These are phyloP conservation scores for Prunella fulvescens DNA, from an alignment of 2,113 vertebrate genomes.

Conservation along the genomic window DNA sequence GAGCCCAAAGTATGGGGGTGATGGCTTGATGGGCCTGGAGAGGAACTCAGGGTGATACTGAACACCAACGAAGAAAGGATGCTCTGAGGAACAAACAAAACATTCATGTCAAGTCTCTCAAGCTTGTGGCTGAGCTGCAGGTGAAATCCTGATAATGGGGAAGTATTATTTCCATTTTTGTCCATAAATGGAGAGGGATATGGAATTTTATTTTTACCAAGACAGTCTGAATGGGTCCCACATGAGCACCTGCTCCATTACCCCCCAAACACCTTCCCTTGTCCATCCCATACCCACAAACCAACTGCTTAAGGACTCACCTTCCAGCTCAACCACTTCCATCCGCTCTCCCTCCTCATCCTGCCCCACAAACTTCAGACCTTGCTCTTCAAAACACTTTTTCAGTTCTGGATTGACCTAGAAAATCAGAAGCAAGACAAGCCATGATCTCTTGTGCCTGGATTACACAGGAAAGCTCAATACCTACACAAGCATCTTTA, in stretches of 20 bases:
- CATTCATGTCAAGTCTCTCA: not conserved
- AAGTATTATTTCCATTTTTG: not conserved
- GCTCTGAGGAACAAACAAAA: conserved; percentile 72
- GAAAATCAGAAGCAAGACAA: not conserved
- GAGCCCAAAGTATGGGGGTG: conserved; percentile 90
- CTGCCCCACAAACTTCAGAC: conserved; percentile 90
- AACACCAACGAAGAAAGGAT: conserved; percentile 92
- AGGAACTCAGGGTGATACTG: conserved; percentile 97
- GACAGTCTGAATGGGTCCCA: not conserved
- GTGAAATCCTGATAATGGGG: not conserved
- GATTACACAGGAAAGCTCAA: not conserved
- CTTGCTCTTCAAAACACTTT: conserved; percentile 85
- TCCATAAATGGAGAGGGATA: not conserved
- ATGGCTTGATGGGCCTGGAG: conserved; percentile 94
- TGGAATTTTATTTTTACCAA: not conserved
- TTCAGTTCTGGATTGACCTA: conserved; percentile 95
- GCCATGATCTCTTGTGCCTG: not conserved
- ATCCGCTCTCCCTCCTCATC: conserved; percentile 93
- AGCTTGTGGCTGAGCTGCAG: not conserved
- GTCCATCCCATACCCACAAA: not conserved
- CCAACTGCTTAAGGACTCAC: conserved; percentile 49
- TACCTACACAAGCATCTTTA: not conserved
- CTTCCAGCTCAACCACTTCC: conserved; percentile 93
- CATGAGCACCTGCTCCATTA: not conserved
- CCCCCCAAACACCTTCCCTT: not conserved